phyloP scores from a whole-genome alignment of 1,140 invertebrate species.

The Drosophila yakuba region DNA sequence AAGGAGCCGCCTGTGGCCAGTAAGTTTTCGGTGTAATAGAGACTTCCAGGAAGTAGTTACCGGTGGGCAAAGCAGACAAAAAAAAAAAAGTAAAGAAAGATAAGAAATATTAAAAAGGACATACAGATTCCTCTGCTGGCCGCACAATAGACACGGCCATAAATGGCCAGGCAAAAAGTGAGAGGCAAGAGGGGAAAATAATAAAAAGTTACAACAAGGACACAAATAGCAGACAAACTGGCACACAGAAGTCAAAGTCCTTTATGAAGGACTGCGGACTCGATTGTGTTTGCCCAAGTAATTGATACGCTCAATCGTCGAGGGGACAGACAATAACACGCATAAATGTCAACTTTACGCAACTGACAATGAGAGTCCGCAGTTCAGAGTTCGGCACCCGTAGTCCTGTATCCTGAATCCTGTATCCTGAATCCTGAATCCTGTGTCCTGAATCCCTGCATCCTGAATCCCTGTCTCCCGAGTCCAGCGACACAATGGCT shows the following conservation, averaged over 20 bases:
- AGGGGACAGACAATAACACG: slow-evolving; percentile 55
- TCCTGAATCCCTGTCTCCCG: neutral
- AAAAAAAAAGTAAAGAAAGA: slow-evolving; percentile 5
- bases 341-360: slow-evolving; percentile 77
- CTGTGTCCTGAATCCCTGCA: neutral
- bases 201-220: slow-evolving; percentile 25
- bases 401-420: slow-evolving; percentile 1
- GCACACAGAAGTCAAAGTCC: slow-evolving; percentile 28
- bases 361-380: slow-evolving; percentile 53
- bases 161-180: slow-evolving; percentile 63
- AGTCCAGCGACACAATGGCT: slow-evolving; percentile 25
- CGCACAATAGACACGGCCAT: slow-evolving; percentile 53
- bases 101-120: slow-evolving; percentile 10
- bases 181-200: slow-evolving; percentile 4
- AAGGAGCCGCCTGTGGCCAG: slow-evolving; percentile 15
- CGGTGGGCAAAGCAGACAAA: slow-evolving; percentile 25
- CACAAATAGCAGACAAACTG: slow-evolving; percentile 12
- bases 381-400: slow-evolving; percentile 26
- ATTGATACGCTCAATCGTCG: slow-evolving; percentile 77
- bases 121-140: slow-evolving; percentile 25
- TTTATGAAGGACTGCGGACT: slow-evolving; percentile 47
- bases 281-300: slow-evolving; percentile 79
- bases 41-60: slow-evolving; percentile 74
- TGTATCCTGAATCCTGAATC: neutral
- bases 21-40: slow-evolving; percentile 44